Base-by-base conservation (phyloP, 2,113 vertebrate species). In the Rhea pennata region DNA sequence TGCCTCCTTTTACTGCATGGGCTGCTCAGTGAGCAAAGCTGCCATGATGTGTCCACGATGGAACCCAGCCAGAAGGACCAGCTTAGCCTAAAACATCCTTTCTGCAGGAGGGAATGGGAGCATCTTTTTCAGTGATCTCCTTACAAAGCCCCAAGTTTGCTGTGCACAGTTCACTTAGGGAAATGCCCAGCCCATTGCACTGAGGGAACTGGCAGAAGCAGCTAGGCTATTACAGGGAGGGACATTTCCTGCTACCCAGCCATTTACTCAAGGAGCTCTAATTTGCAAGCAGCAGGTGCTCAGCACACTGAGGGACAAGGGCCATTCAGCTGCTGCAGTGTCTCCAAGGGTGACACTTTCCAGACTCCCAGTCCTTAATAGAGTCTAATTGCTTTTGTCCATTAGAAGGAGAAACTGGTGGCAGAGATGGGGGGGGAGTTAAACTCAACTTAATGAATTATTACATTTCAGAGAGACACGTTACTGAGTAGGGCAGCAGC, bases 301-400 rank as follows among this genome's bases (percentile, higher is more conserved):
- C 91, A 61, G 39, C 1, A 0, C 61, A 53, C 15, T 36, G 56
- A 66, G 79, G 91, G 94, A 86, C 87, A 36, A 59, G 39, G 91
- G 40, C 75, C 1, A 0, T 33, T 62, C 58, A 23, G 81, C 88
- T 59, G 81, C 1, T 0, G 51, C 92, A 69, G 61, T 0, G 0
- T 77, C 82, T 86, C 89, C 0, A 0, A 81, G 82, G 70, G 92
- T 87, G 51, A 72, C 27, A 19, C 74, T 95, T 96, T 90, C 88
- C 90, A 97, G 87, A 75, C 7, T 6, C 77, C 90, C 93, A 87
- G 86, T 92, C 94, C 92, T 75, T 94, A 95, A 95, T 90, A 94
- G 73, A 93, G 64, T 86, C 95, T 97, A 97, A 97, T 96, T 96
- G 95, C 92, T 92, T 97, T 93, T 97, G 97, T 96, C 94, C 96